Percentiles rank a stretch among this genome's conserved stretches.
Evolutionary conservation across 64 coral and sea anemone genomes (phyloP).

Genomic region (Dendrophyllia cribrosa): DNA sequence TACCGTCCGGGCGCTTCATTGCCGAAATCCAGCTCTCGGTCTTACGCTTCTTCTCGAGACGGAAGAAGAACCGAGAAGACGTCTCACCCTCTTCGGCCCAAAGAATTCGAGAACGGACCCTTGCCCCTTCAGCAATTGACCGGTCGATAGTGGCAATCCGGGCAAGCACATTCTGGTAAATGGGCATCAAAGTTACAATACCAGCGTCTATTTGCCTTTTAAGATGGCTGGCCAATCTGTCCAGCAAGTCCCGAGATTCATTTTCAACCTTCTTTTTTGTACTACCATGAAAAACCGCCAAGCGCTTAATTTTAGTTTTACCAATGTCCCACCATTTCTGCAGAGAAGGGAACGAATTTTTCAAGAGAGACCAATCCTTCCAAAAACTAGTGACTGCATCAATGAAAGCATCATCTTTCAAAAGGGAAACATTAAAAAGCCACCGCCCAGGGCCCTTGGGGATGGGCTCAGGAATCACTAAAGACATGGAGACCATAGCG

Average conservation of each 20-base stretch:
- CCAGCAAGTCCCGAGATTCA: too few species aligned
- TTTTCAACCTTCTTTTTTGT: too few species aligned
- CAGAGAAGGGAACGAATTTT: background rate
- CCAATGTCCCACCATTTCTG: background rate
- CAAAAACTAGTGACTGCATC: background rate
- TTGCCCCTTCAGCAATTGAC: background rate
- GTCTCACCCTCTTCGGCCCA: constrained; percentile 31
- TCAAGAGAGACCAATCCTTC: background rate
- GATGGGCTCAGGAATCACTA: background rate
- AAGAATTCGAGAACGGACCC: background rate
- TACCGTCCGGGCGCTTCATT: background rate
- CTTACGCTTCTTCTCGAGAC: background rate
- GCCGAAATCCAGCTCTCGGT: background rate
- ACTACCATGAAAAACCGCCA: background rate
- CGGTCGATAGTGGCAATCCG: background rate
- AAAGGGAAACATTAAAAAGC: constrained; percentile 9
- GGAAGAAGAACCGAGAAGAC: background rate
- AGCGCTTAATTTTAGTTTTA: background rate
- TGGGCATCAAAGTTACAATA: accelerated
- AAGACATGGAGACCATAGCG: background rate
- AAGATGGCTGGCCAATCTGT: background rate
- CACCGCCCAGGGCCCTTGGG: constrained; percentile 4
- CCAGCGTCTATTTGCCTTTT: background rate
- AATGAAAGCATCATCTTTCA: background rate
- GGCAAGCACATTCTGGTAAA: background rate